Base-by-base conservation (phyloP, 2,797 vertebrate genomes). In the Gallinago solitaria region DNA sequence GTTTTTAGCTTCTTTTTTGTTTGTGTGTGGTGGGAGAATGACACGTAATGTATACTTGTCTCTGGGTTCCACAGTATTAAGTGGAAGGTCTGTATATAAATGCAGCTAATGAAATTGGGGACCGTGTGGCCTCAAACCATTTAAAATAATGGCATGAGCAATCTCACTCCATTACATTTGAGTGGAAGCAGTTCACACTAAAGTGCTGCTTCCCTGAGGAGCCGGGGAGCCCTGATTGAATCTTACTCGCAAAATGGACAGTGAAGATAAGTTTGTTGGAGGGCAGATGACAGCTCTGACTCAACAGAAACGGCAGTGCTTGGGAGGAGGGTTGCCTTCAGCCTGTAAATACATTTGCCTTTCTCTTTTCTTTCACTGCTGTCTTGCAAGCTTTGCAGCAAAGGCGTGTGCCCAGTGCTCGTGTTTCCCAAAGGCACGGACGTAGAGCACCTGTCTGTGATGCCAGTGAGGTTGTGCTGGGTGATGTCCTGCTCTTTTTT, bases 81-180 rank as follows among this genome's bases (percentile, higher is more conserved):
- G 43, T 89, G 56, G 33, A 82, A 84, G 70, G 61, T 61, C 79
- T 96, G 86, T 96, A 84, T 95, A 96, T 96, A 97, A 96, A 95
- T 86, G 87, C 33, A 97, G 67, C 92, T 97, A 96, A 98, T 97
- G 97, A 97, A 97, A 96, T 51, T 90, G 91, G 95, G 91, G 95
- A 95, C 94, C 28, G 1, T 63, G 79, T 91, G 94, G 96, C 95
- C 89, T 97, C 96, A 94, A 97, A 69, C 89, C 92, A 96, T 97
- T 97, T 96, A 96, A 95, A 97, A 90, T 95, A 97, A 97, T 95
- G 94, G 92, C 86, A 71, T 83, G 95, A 90, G 87, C 92, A 97
- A 93, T 97, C 95, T 97, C 84, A 95, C 54, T 95, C 95, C 95
- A 96, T 97, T 97, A 92, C 74, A 4, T 97, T 76, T 82, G 94